Base-by-base conservation (phyloP, 2,113 vertebrate species). In the Scolopax mira region DNA sequence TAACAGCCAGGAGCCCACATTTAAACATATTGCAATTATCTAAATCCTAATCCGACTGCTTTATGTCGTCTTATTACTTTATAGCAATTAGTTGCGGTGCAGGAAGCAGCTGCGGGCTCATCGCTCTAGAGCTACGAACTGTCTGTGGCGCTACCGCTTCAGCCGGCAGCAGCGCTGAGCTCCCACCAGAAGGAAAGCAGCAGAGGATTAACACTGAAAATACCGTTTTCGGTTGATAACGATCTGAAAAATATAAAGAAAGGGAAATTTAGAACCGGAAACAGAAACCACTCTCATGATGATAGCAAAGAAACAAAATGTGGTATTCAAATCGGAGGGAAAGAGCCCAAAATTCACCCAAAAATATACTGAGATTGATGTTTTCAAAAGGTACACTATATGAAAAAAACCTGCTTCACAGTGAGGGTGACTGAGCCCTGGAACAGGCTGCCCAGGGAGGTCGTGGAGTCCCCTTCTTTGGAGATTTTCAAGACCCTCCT, bases 261-360 rank as follows among this genome's bases (percentile, higher is more conserved):
- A 48, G 24, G 13, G 9, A 70, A 73, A 55, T 25, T 22, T 24
- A 57, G 9, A 2, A 12, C 9, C 10, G 5, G 31, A 30, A 77
- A 49, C 0, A 3, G 28, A 35, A 62, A 80, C 9, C 27, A 3
- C 23, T 35, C 23, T 25, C 1, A 1, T 10, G 8, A 3, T 39
- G 48, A 9, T 5, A 35, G 41, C 22, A 35, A 85, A 65, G 23
- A 64, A 44, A 13, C 10, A 44, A 69, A 91, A 21, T 10, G 6
- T n/a, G 22, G 25, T 57, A 16, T 11, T 69, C 31, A 33, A 77
- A 49, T 24, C 11, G 28, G 22, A 70, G 23, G 28, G 51, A 92
- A 81, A 42, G 42, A 18, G 9, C 39, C 13, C 33, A 33, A 33
- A 62, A 67, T 55, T 65, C 3, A 23, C n/a, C 2, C 9, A n/a